Evolutionary conservation across 2,888 invertebrate genomes (phyloP).

Genomic region (Lasius platythorax): DNA sequence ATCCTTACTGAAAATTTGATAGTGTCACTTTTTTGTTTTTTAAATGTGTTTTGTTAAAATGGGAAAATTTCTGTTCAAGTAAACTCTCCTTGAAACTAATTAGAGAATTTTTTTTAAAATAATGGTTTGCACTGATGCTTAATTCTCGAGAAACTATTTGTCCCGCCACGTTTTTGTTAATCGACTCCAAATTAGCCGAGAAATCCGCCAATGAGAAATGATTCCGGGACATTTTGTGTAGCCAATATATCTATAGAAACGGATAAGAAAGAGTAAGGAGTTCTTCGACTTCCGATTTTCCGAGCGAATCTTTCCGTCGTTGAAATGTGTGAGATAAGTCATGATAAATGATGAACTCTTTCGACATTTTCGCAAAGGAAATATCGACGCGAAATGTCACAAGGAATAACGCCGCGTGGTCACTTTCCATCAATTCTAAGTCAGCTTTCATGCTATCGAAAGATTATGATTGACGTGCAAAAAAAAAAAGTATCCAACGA

Average conservation of each 20-base stretch:
- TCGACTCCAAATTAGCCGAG: not conserved
- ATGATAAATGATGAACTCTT: conserved; percentile 22
- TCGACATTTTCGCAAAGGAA: conserved; percentile 26
- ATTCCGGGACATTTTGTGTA: not conserved
- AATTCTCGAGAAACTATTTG: not conserved
- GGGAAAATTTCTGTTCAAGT: not conserved
- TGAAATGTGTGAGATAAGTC: conserved; percentile 30
- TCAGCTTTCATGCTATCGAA: not conserved
- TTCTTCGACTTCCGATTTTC: conserved; percentile 24
- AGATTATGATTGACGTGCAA: not conserved
- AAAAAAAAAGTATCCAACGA: not conserved
- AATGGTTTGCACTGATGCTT: not conserved
- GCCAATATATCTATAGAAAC: not conserved
- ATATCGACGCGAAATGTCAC: conserved; percentile 31
- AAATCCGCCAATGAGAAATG: not conserved
- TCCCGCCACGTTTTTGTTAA: not conserved
- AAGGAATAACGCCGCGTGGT: conserved; percentile 1
- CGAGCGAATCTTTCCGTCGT: conserved; percentile 26
- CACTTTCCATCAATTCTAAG: conserved; percentile 11
- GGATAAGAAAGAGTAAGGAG: not conserved
- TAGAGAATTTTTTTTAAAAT: not conserved
- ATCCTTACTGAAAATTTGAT: not conserved
- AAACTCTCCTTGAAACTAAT: not conserved
- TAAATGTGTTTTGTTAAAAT: not conserved
- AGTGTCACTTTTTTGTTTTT: not conserved